A percentile compares a stretch with the other conserved stretches of the same genome.
These are phyloP conservation scores for Zonitis immaculata DNA, from an alignment of 2,888 invertebrate species.

Conservation along the genomic window DNA sequence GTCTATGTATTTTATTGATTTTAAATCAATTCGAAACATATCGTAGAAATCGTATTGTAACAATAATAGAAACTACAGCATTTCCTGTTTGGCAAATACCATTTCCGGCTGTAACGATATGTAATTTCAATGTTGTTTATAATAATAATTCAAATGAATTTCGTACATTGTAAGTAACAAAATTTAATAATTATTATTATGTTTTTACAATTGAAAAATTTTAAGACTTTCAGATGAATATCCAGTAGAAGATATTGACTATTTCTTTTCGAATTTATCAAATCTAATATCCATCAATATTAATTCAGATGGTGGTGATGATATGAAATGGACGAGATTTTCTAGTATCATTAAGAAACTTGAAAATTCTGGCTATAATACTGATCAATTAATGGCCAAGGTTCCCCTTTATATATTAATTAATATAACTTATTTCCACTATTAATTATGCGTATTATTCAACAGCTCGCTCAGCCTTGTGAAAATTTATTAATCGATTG, in stretches of 20 bases:
- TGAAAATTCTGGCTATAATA: conserved; percentile 10
- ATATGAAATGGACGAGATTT: conserved; percentile 4
- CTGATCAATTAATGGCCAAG: conserved; percentile 14
- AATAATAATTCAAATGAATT: conserved; percentile 11
- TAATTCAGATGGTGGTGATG: background rate
- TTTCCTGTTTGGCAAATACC: conserved; percentile 25
- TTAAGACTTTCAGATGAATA: background rate
- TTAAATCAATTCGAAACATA: conserved; percentile 15
- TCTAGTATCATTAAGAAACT: conserved; percentile 3
- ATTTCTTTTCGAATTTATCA: conserved; percentile 17
- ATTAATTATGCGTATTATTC: conserved; percentile 1
- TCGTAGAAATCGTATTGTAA: conserved; percentile 19
- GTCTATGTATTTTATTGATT: conserved; percentile 18
- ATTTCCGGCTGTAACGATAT: conserved; percentile 27
- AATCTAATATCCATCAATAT: conserved; percentile 1
- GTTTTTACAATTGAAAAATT: background rate
- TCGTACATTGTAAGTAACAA: conserved; percentile 16
- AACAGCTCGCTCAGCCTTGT: conserved; percentile 15
- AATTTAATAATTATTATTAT: background rate
- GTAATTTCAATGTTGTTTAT: conserved; percentile 26
- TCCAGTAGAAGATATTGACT: background rate
- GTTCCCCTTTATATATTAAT: conserved; percentile 6
- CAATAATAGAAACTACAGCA: conserved; percentile 16
- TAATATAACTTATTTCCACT: too few relatives aligned
- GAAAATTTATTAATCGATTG: conserved; percentile 6